These are phyloP conservation scores for Odontocolon sp. DNA, from an alignment of 2,888 invertebrate genomes.

Conservation along the genomic window DNA sequence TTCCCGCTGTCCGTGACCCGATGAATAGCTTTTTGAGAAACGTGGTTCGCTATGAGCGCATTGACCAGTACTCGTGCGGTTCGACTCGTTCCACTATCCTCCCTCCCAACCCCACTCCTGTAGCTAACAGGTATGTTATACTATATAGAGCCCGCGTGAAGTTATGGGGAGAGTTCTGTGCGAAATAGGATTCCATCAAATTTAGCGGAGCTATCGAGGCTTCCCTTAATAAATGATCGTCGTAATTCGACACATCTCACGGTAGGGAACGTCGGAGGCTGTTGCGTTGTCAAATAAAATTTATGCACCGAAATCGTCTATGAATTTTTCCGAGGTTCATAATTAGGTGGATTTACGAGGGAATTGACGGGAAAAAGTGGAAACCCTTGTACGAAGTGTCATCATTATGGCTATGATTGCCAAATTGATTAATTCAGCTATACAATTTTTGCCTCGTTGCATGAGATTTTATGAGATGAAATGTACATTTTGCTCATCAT, in stretches of 20 bases:
- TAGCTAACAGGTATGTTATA: background rate
- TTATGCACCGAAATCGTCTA: background rate
- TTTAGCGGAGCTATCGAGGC: slow-evolving; percentile 19
- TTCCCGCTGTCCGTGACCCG: slow-evolving; percentile 5
- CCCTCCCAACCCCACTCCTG: too few relatives aligned
- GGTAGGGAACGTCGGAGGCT: background rate
- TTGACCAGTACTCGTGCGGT: slow-evolving; percentile 16
- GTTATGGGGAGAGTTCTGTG: slow-evolving; percentile 23
- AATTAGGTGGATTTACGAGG: background rate
- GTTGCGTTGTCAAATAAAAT: background rate
- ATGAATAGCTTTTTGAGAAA: slow-evolving; percentile 35
- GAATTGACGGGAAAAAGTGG: too few relatives aligned
- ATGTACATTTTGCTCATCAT: too few relatives aligned
- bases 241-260: background rate
- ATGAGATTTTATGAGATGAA: too few relatives aligned
- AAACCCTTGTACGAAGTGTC: too few relatives aligned
- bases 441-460: too few relatives aligned
- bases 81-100: slow-evolving; percentile 4
- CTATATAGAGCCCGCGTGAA: background rate
- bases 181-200: slow-evolving; percentile 37
- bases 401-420: too few relatives aligned
- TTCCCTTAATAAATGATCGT: background rate
- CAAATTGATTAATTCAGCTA: too few relatives aligned
- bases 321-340: too few relatives aligned
- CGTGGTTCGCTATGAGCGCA: slow-evolving; percentile 9